A percentile compares a stretch with the other conserved stretches of the same genome.
These are phyloP conservation scores for Merodon equestris DNA, from an alignment of 2,888 invertebrate species.

Conservation along the genomic window DNA sequence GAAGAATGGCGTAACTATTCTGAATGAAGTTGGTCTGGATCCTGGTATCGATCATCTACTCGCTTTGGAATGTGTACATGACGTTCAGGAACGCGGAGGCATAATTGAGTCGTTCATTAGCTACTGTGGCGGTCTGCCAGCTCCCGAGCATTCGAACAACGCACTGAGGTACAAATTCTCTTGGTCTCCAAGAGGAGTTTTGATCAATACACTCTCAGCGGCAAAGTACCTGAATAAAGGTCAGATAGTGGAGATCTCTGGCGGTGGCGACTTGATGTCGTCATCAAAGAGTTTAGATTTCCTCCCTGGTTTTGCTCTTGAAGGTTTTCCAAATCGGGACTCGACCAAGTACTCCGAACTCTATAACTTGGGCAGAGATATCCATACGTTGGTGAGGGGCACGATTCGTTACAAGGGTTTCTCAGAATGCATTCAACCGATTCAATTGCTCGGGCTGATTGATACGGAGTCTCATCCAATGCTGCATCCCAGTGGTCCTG, in stretches of 20 bases:
- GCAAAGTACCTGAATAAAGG: conserved; percentile 93
- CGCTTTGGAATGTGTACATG: conserved; percentile 97
- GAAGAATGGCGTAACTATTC: conserved; percentile 92
- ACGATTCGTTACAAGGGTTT: conserved; percentile 96
- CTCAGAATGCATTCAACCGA: conserved; percentile 90
- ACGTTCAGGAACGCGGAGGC: conserved; percentile 92
- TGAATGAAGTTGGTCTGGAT: conserved; percentile 98
- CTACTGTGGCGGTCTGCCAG: conserved; percentile 98
- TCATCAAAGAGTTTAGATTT: conserved; percentile 89
- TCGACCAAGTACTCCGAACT: conserved; percentile 92
- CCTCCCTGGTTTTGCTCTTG: conserved; percentile 96
- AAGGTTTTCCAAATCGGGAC: conserved; percentile 98
- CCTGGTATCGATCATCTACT: conserved; percentile 99
- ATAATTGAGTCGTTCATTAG: conserved; percentile 96
- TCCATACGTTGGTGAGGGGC: conserved; percentile 94
- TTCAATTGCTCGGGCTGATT: conserved; percentile 93
- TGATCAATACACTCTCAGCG: conserved; percentile 92
- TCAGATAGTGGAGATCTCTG: conserved; percentile 91
- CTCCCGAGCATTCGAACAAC: conserved; percentile 97
- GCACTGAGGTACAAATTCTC: conserved; percentile 95
- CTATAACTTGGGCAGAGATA: conserved; percentile 91
- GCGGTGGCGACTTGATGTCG: conserved; percentile 94
- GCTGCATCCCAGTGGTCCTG: conserved; percentile 97
- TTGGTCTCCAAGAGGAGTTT: conserved; percentile 97
- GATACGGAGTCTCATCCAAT: conserved; percentile 91